Evolutionary conservation across 2,888 invertebrate species (phyloP).

Genomic region (Coleophora flavipennella): DNA sequence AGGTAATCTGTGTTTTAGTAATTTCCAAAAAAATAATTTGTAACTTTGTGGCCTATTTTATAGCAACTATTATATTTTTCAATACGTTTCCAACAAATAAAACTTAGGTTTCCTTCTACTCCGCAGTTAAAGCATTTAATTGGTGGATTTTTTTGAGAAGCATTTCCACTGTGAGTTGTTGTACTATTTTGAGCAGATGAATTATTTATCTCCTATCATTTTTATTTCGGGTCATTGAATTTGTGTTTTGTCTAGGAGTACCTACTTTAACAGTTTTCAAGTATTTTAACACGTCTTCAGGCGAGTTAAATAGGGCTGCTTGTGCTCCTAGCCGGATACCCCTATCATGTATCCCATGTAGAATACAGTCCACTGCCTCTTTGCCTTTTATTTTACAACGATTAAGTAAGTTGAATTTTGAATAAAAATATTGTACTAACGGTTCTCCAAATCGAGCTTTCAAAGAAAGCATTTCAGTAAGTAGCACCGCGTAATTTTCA

Average conservation of each 20-base stretch:
- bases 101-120: constrained; percentile 6
- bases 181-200: neutral
- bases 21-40: neutral
- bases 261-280: neutral
- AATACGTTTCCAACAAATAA: constrained; percentile 2
- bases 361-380: constrained; percentile 10
- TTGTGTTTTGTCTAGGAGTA: neutral
- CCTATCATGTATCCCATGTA: neutral
- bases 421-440: constrained; percentile 11
- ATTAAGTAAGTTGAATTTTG: constrained; percentile 13
- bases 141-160: neutral
- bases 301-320: neutral
- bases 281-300: neutral
- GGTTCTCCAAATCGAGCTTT: constrained; percentile 1
- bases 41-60: neutral
- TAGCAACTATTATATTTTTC: constrained; percentile 1
- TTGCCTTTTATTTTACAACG: constrained; percentile 12
- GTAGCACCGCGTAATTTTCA: constrained; percentile 15
- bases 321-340: neutral
- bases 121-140: constrained; percentile 8
- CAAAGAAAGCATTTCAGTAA: constrained; percentile 11
- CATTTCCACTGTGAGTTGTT: too few species aligned
- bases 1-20: neutral
- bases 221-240: neutral
- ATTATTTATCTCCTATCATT: neutral